Evolutionary conservation across 1,140 invertebrate genomes (phyloP).

Genomic region (Myzus persicae): DNA sequence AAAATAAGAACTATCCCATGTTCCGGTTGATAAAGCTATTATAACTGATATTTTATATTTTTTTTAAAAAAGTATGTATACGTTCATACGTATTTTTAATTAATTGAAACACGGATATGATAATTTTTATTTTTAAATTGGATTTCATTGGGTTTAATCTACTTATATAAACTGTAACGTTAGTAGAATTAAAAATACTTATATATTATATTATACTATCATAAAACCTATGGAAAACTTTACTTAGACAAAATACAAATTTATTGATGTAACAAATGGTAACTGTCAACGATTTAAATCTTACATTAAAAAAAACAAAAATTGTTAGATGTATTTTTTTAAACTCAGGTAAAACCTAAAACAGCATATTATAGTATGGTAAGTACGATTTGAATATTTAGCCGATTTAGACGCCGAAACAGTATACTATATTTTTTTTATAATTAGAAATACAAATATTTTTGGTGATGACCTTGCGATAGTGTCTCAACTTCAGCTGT

Average conservation of each 20-base stretch:
- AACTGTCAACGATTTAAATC: background rate
- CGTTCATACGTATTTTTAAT: background rate
- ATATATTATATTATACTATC: background rate
- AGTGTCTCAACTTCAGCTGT: slow-evolving; percentile 77
- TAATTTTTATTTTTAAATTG: background rate
- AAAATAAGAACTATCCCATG: background rate
- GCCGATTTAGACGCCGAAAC: background rate
- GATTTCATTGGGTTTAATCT: background rate
- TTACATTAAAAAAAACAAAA: background rate
- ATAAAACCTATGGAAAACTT: background rate
- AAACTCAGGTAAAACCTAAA: background rate
- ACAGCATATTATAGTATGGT: background rate
- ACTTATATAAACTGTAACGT: no score
- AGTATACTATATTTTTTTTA: background rate
- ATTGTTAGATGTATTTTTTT: background rate
- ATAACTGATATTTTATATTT: background rate
- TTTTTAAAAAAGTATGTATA: background rate
- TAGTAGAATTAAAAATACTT: background rate
- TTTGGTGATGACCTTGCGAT: slow-evolving; percentile 71
- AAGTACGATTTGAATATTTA: background rate
- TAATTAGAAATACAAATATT: no score
- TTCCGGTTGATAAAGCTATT: background rate
- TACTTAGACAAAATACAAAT: background rate
- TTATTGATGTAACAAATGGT: background rate
- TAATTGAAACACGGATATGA: background rate